These are phyloP conservation scores for Oxygymnocypris stewartii DNA, from an alignment of 2,113 vertebrate genomes.

Conservation along the genomic window DNA sequence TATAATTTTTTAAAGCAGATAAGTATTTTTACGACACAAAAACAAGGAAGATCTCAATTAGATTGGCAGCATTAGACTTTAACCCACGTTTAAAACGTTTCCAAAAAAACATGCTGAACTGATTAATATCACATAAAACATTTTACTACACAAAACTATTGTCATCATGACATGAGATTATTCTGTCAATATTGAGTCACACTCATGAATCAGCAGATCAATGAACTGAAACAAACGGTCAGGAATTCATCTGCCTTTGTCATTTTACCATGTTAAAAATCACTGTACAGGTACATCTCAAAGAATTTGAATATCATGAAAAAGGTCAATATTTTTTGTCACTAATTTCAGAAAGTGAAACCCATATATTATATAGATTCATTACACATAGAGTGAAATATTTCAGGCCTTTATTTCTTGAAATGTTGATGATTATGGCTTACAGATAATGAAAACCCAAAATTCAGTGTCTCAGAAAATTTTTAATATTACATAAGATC, in stretches of 20 bases:
- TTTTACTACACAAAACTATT: neutral
- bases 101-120: neutral
- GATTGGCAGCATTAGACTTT: neutral
- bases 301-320: too few species aligned
- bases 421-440: too few species aligned
- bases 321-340: too few species aligned
- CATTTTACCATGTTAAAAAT: neutral
- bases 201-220: neutral
- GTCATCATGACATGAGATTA: neutral
- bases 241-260: neutral
- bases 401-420: too few species aligned
- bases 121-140: neutral
- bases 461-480: too few species aligned
- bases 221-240: neutral
- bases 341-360: too few species aligned
- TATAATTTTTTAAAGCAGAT: neutral
- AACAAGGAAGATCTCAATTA: neutral
- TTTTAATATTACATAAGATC: too few species aligned
- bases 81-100: neutral
- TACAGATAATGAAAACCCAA: too few species aligned
- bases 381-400: too few species aligned
- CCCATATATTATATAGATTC: too few species aligned
- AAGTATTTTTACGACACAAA: neutral
- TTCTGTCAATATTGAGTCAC: neutral
- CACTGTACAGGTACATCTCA: too few species aligned